These are phyloP conservation scores for Eciton burchellii DNA, from an alignment of 1,140 invertebrate species.

Conservation along the genomic window DNA sequence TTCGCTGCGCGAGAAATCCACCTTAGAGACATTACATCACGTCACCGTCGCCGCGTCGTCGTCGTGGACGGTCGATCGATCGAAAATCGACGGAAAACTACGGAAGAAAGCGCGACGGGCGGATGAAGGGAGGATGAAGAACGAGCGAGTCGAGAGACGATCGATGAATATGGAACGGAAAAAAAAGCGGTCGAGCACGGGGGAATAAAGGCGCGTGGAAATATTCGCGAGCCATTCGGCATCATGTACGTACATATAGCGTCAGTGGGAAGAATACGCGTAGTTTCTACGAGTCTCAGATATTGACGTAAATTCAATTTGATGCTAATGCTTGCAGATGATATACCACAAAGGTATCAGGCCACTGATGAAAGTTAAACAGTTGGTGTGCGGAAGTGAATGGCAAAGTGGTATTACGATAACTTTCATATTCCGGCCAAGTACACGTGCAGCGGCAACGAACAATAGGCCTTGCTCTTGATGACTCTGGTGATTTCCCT, in stretches of 20 bases:
- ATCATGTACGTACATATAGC: neutral
- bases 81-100: slow-evolving; percentile 46
- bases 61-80: neutral
- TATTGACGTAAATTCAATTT: slow-evolving; percentile 57
- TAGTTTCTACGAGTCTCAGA: slow-evolving; percentile 29
- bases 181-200: neutral
- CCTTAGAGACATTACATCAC: slow-evolving; percentile 45
- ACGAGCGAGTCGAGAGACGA: slow-evolving; percentile 4
- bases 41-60: neutral
- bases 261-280: neutral
- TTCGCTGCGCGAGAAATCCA: slow-evolving; percentile 42
- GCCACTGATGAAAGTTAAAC: slow-evolving; percentile 61
- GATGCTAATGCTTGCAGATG: slow-evolving; percentile 63
- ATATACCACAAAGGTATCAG: slow-evolving; percentile 63
- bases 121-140: neutral
- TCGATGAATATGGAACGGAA: slow-evolving; percentile 54
- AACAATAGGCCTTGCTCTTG: neutral
- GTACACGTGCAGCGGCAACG: slow-evolving; percentile 16
- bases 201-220: slow-evolving; percentile 14
- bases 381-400: slow-evolving; percentile 41
- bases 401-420: slow-evolving; percentile 57
- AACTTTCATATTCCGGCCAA: slow-evolving; percentile 42
- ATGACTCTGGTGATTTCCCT: slow-evolving; percentile 1
- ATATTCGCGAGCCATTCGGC: slow-evolving; percentile 12
- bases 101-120: slow-evolving; percentile 14